Conservation (phyloP, 1,140 invertebrate species). For the Drosophila kepulauana region DNA sequence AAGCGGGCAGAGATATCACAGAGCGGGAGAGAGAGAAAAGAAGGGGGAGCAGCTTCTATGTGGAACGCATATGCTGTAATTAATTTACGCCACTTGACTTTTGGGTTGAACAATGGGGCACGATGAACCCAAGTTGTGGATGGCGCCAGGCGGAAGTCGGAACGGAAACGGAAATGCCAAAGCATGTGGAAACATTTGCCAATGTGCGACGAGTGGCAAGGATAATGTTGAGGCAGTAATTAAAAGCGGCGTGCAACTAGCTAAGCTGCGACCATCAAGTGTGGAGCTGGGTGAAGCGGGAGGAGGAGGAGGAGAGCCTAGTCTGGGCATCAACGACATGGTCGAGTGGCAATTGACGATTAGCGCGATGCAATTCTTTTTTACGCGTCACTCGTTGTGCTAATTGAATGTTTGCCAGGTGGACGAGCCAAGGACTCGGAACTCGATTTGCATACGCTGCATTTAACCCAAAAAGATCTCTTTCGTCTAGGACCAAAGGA, state of each 20-base stretch:
- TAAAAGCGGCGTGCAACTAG: slow-evolving; percentile 57
- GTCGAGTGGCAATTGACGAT: slow-evolving; percentile 29
- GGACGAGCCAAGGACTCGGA: slow-evolving; percentile 34
- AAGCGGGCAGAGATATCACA: slow-evolving; percentile 43
- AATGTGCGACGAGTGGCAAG: slow-evolving; percentile 53
- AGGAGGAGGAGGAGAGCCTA: background rate
- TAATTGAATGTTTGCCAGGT: slow-evolving; percentile 75
- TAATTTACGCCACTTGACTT: slow-evolving; percentile 78
- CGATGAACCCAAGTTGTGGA: slow-evolving; percentile 26
- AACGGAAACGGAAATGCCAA: slow-evolving; percentile 61
- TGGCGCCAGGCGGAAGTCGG: slow-evolving; percentile 41
- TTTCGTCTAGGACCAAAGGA: background rate
- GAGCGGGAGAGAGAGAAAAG: background rate
- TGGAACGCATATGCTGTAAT: slow-evolving; percentile 55
- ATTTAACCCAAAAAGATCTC: slow-evolving; percentile 47
- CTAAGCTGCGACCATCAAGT: slow-evolving; percentile 26
- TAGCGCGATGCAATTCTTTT: slow-evolving; percentile 25
- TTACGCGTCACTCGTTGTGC: slow-evolving; percentile 67
- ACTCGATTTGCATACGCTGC: slow-evolving; percentile 48
- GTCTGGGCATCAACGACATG: background rate
- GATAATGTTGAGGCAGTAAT: slow-evolving; percentile 61
- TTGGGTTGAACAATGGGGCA: slow-evolving; percentile 46
- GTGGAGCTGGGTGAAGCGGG: background rate
- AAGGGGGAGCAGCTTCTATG: background rate
- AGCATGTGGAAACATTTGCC: slow-evolving; percentile 78